Conservation (phyloP, 92 coral and sea anemone species). For the Umimayanthus chanpuru region DNA sequence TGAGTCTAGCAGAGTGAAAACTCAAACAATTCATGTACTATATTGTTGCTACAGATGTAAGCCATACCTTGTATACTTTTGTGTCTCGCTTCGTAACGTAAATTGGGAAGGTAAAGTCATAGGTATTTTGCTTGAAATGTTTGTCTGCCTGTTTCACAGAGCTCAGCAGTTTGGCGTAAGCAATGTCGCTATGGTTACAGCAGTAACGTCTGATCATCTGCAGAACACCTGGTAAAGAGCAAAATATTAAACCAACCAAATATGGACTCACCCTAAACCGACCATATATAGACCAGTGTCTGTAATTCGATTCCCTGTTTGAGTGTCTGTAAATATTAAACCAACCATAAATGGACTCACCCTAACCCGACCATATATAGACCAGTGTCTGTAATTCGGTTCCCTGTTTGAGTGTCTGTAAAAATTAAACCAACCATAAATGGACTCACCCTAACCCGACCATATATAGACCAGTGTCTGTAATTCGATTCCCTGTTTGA, state of each 20-base stretch:
- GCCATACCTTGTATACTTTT: slow-evolving; percentile 7
- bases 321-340: neutral
- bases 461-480: too few relatives aligned
- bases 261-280: too few relatives aligned
- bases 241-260: neutral
- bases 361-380: too few relatives aligned
- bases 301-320: too few relatives aligned
- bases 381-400: too few relatives aligned
- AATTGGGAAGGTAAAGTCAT: slow-evolving; percentile 83
- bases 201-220: slow-evolving; percentile 58
- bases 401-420: too few relatives aligned
- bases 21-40: neutral
- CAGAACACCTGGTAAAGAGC: slow-evolving; percentile 49
- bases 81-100: slow-evolving; percentile 59
- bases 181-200: slow-evolving; percentile 66
- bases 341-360: too few relatives aligned
- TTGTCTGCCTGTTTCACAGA: slow-evolving; percentile 71
- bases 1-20: too few relatives aligned
- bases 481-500: too few relatives aligned
- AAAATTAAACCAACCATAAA: neutral
- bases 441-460: too few relatives aligned
- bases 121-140: slow-evolving; percentile 60
- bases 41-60: neutral
- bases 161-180: slow-evolving; percentile 57
- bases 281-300: too few relatives aligned